Base-by-base conservation (phyloP, 1,140 invertebrate species). In the Diuraphis noxia region DNA sequence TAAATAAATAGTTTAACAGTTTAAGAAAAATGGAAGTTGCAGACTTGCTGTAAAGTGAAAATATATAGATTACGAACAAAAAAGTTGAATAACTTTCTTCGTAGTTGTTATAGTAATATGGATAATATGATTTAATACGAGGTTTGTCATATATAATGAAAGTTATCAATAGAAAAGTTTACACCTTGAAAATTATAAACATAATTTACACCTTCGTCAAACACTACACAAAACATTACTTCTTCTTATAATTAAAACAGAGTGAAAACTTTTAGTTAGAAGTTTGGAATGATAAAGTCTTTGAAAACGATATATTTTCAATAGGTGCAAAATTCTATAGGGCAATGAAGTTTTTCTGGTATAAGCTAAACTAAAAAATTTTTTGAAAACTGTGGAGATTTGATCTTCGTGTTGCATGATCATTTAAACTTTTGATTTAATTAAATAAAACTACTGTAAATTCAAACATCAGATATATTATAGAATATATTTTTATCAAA, bases 81-180 rank as follows among this genome's bases (percentile, higher is more conserved):
- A 49, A 87, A 56, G 46, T 52, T 46, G 84, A 86, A 25, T 23
- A 49, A 9, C 43, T 86, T 49, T 86, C 25, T 30, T 49, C 46
- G 19, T 46, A 2, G 30, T 3, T 23, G 5, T 49, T 49, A 85
- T 56, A 56, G n/a, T 63, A 30, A 63, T 63, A 86, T 19, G n/a
- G 13, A 36, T 87, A 25, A 36, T 52, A 56, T 9, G 46, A 56
- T 87, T 38, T 87, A 87, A 6, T 25, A 87, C 17, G 17, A 9
- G 7, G n/a, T 40, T 63, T 88, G 3, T 63, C 36, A 30, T 88
- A n/a, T 30, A 88, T 40, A 23, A 52, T n/a, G 63, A 63, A 88
- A 63, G 36, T 88, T 88, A 88, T 63, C 25, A 40, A 88, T 88
- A n/a, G 23, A 19, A 63, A 88, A 49, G 46, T 87, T 52, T 49